A percentile compares a stretch with the other conserved stretches of the same genome.
phyloP scores from a whole-genome alignment of 2,113 vertebrate species.

The Nothoprocta perdicaria region DNA sequence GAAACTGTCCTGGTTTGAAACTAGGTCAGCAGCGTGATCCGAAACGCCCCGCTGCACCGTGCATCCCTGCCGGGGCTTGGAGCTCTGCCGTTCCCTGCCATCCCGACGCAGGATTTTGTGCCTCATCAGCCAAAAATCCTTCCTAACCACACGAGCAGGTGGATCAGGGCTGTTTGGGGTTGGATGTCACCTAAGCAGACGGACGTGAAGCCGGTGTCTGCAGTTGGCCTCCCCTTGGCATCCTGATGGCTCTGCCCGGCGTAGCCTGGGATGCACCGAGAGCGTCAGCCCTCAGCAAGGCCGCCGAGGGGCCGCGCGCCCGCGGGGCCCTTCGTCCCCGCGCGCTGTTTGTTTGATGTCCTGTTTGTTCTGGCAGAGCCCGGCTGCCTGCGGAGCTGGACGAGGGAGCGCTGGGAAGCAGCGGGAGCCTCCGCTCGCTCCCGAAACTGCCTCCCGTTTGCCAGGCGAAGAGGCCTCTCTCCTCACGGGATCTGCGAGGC shows the following conservation, averaged over 20 bases:
- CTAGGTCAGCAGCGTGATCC: neutral
- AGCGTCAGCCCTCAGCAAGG: neutral
- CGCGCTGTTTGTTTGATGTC: constrained; percentile 55
- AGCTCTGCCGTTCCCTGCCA: accelerated
- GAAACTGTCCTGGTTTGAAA: neutral
- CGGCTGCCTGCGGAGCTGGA: neutral
- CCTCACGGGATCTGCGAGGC: neutral
- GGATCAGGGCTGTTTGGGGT: neutral
- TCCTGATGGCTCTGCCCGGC: accelerated
- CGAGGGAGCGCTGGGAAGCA: neutral
- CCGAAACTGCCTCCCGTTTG: neutral
- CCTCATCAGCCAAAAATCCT: neutral
- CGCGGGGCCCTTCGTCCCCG: neutral
- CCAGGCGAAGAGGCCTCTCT: neutral
- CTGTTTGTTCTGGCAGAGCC: constrained; percentile 66
- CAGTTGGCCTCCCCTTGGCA: neutral
- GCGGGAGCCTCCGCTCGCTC: neutral
- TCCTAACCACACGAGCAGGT: neutral
- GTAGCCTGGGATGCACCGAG: neutral
- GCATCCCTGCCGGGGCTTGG: neutral
- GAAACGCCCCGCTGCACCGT: accelerated
- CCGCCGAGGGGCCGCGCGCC: neutral
- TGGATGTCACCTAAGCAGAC: neutral
- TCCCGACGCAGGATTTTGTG: neutral
- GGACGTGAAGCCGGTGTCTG: accelerated